Conservation (phyloP, 2,113 vertebrate species). For the Etia nguti region DNA sequence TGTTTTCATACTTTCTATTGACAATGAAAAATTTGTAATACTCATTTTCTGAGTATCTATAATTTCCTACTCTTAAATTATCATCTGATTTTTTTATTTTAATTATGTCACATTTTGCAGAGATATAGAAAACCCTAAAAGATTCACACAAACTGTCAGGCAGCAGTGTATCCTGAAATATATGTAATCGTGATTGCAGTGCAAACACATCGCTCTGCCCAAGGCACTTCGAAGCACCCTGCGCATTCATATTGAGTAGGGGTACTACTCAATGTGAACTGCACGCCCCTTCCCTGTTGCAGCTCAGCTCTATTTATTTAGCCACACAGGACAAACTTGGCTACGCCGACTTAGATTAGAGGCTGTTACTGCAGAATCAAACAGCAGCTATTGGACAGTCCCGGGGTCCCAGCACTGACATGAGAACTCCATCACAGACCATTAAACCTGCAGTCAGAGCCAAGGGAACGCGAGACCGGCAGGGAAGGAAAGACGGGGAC, state of each 20-base stretch:
- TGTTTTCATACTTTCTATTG: neutral
- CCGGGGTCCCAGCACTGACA: constrained; percentile 29
- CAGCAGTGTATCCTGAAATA: neutral
- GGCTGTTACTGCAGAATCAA: constrained; percentile 11
- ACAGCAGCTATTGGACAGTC: constrained; percentile 2
- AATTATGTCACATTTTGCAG: neutral
- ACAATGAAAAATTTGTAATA: neutral
- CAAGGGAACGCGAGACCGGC: neutral
- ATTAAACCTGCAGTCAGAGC: constrained; percentile 29
- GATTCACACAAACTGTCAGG: neutral
- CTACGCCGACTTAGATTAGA: constrained; percentile 4
- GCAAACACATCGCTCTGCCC: neutral
- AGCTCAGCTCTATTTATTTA: constrained; percentile 13
- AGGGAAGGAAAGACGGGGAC: neutral
- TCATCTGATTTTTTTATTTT: neutral
- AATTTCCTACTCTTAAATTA: neutral
- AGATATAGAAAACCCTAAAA: neutral
- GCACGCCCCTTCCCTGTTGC: neutral
- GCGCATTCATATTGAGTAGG: neutral
- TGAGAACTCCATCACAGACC: constrained; percentile 45
- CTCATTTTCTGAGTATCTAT: neutral
- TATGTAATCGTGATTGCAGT: neutral
- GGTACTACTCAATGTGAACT: neutral
- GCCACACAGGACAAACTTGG: constrained; percentile 6
- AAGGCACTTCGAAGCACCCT: neutral